Base-by-base conservation (phyloP, 2,797 vertebrate genomes). In the Nyctibius grandis region DNA sequence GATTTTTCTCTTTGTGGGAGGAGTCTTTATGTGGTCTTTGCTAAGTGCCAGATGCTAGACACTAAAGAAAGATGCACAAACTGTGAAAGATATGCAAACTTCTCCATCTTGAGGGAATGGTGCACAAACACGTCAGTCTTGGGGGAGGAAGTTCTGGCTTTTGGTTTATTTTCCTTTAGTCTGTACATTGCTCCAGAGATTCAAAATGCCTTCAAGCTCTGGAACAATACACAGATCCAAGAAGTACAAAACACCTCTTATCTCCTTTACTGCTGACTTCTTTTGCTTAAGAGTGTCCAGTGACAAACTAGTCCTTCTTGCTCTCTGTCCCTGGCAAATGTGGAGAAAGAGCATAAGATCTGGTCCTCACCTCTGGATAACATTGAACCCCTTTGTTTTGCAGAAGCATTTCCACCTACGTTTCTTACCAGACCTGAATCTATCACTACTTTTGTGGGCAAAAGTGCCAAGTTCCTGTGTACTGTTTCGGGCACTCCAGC, bases 341-440 rank as follows among this genome's bases (percentile, higher is more conserved):
- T 74, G 85, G 38, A 77, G 73, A 86, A 73, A 73, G 9, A 91
- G 6, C 38, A 34, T 81, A 45, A 63, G 6, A 53, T 84, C 67
- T 83, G 16, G 15, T 94, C 44, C 70, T 67, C 40, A 53, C 25
- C 40, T 57, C 79, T 88, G 61, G 61, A 23, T 98, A 98, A 98
- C 45, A n/a, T 5, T 96, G 88, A 87, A 95, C 79, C 48, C 31
- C 67, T 98, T 98, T 98, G 94, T 98, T 97, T 98, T 98, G 97
- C 99, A 99, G 99, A 99, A 98, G 98, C 99, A 50, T 98, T 99
- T 96, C 99, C 99, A 0, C 99, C 99, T 93, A 97, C 98, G 83
- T 99, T 99, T 98, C 98, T 99, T 95, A 99, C 98, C 98, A 99
- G 99, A 98, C 99, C 99, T 89, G 99, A 99, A 84, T 98, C 99